Conservation (phyloP, 2,888 invertebrate species). For the Drosophila birchii region DNA sequence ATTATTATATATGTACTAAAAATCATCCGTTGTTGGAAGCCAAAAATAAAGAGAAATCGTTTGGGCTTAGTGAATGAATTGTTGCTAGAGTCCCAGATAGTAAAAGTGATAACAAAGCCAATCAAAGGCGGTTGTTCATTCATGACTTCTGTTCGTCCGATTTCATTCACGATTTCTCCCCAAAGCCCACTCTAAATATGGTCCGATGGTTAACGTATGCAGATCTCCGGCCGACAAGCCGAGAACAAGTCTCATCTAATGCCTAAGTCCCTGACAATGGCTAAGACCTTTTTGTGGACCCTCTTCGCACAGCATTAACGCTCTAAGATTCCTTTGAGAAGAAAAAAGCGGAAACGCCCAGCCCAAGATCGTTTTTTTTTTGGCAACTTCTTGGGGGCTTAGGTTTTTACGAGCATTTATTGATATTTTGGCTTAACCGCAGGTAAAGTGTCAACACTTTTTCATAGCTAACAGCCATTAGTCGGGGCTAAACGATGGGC, state of each 20-base stretch:
- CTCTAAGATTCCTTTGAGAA: slow-evolving; percentile 25
- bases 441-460: slow-evolving; percentile 74
- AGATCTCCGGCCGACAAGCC: slow-evolving; percentile 34
- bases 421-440: slow-evolving; percentile 51
- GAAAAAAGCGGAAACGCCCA: slow-evolving; percentile 66
- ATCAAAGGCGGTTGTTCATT: slow-evolving; percentile 23
- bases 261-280: slow-evolving; percentile 43
- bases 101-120: slow-evolving; percentile 27
- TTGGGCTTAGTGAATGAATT: slow-evolving; percentile 19
- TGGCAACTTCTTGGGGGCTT: slow-evolving; percentile 44
- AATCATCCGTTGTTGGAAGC: background rate
- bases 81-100: slow-evolving; percentile 9
- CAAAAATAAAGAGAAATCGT: slow-evolving; percentile 28
- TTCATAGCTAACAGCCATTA: slow-evolving; percentile 54
- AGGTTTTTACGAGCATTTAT: slow-evolving; percentile 70
- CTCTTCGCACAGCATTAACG: slow-evolving; percentile 45
- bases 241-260: slow-evolving; percentile 41
- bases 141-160: slow-evolving; percentile 30
- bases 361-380: slow-evolving; percentile 47
- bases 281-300: slow-evolving; percentile 36
- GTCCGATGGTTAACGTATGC: slow-evolving; percentile 28
- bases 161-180: slow-evolving; percentile 34
- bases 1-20: background rate
- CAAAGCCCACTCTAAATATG: slow-evolving; percentile 18
- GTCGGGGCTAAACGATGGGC: slow-evolving; percentile 47